phyloP scores from a whole-genome alignment of 30 jellyfish, hydroid and myxozoan genomes.

The Phacellophora camtschatica region DNA sequence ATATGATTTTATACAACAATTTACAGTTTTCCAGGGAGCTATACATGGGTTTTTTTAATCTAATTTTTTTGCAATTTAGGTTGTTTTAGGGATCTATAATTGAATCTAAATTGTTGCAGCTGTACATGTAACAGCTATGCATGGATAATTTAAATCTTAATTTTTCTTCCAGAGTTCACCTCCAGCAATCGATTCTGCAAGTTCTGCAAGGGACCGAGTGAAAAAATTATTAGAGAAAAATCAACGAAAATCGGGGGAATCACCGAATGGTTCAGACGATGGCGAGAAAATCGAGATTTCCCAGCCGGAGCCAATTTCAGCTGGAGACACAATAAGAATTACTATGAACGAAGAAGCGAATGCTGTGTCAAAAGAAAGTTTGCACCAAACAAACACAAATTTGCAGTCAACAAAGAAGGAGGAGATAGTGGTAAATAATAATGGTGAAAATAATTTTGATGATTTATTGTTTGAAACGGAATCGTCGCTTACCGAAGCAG shows the following conservation, averaged over 20 bases:
- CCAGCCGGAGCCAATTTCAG: not conserved
- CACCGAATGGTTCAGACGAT: conserved; percentile 7
- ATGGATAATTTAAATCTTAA: too few relatives aligned
- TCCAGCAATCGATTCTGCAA: conserved; percentile 39
- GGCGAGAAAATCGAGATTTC: not conserved
- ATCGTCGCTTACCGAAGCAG: conserved; percentile 58
- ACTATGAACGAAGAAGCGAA: not conserved
- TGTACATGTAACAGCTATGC: too few relatives aligned
- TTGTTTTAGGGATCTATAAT: too few relatives aligned
- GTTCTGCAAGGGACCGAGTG: conserved; percentile 61
- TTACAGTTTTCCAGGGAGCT: too few relatives aligned
- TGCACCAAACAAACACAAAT: not conserved
- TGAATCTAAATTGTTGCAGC: not conserved
- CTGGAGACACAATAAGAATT: not conserved
- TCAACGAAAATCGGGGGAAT: conserved; percentile 41
- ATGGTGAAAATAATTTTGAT: not conserved
- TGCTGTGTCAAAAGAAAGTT: not conserved
- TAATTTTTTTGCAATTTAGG: too few relatives aligned
- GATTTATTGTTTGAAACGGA: not conserved
- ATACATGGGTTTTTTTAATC: too few relatives aligned
- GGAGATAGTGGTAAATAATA: not conserved
- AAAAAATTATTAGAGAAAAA: conserved; percentile 46
- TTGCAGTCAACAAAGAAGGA: not conserved
- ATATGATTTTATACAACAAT: too few relatives aligned
- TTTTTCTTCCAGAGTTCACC: conserved; percentile 45